Evolutionary conservation across 1,140 invertebrate species (phyloP).

Genomic region (Sminthurides bifidus): DNA sequence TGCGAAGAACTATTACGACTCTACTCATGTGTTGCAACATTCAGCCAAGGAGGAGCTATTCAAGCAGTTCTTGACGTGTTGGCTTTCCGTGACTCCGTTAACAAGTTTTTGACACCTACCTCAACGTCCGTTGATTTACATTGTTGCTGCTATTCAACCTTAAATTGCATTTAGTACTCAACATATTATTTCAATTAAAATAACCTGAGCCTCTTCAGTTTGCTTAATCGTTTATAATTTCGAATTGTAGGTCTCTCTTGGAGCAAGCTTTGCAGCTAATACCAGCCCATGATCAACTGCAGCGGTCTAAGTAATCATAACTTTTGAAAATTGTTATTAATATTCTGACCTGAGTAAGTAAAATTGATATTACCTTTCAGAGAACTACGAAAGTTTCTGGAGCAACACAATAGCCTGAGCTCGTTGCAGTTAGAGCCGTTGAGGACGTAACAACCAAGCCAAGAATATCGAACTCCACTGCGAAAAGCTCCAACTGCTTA

Average conservation of each 20-base stretch:
- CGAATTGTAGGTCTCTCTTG: constrained; percentile 14
- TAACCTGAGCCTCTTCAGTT: no score
- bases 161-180: neutral
- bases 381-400: constrained; percentile 19
- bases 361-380: constrained; percentile 3
- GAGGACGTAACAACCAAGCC: no score
- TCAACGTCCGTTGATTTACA: constrained; percentile 40
- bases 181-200: neutral
- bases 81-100: constrained; percentile 45
- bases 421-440: constrained; percentile 19
- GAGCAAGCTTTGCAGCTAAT: constrained; percentile 26
- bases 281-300: constrained; percentile 14
- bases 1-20: constrained; percentile 79
- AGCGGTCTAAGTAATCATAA: constrained; percentile 12
- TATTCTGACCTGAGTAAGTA: neutral
- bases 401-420: constrained; percentile 19
- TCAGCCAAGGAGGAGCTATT: constrained; percentile 51
- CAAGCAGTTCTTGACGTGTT: constrained; percentile 54
- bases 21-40: constrained; percentile 62
- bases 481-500: no score
- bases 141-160: neutral
- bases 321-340: neutral
- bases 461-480: no score
- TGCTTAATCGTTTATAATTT: no score
- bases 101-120: constrained; percentile 42